Evolutionary conservation across 1,140 invertebrate genomes (phyloP).

Genomic region (Holcopasites calliopsidis): DNA sequence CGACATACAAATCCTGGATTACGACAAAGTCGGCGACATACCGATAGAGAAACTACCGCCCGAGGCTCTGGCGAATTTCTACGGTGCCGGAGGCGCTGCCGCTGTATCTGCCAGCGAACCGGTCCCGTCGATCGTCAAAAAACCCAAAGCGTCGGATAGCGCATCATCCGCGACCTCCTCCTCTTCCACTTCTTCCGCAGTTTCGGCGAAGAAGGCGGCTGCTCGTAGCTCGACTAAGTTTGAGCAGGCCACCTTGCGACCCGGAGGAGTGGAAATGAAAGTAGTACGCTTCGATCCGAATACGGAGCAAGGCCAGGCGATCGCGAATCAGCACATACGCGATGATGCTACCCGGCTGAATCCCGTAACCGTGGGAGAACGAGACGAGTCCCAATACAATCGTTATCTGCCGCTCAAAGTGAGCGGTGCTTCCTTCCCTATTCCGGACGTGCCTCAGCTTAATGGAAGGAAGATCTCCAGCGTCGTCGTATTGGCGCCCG

Average conservation of each 20-base stretch:
- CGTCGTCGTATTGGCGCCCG: constrained; percentile 90
- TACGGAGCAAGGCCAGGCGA: constrained; percentile 85
- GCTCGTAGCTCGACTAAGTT: constrained; percentile 74
- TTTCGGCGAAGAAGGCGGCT: constrained; percentile 73
- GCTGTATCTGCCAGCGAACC: constrained; percentile 84
- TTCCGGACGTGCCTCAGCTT: constrained; percentile 87
- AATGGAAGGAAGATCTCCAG: constrained; percentile 87
- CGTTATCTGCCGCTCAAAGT: constrained; percentile 91
- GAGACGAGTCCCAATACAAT: constrained; percentile 85
- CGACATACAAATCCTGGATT: constrained; percentile 91
- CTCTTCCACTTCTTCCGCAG: constrained; percentile 35
- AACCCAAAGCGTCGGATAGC: constrained; percentile 70
- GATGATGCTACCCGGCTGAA: constrained; percentile 87
- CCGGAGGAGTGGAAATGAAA: constrained; percentile 88
- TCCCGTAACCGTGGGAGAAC: constrained; percentile 85
- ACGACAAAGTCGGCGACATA: constrained; percentile 93
- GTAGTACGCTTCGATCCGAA: constrained; percentile 89
- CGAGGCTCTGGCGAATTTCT: constrained; percentile 91
- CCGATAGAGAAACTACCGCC: constrained; percentile 90
- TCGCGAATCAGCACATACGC: constrained; percentile 86
- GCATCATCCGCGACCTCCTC: constrained; percentile 6
- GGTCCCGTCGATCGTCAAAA: constrained; percentile 82
- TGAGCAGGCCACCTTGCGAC: constrained; percentile 78
- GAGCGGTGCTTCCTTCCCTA: constrained; percentile 89
- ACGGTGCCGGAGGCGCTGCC: constrained; percentile 86